These are phyloP conservation scores for Sebastes paucispinis DNA, from an alignment of 2,797 vertebrate species.

Conservation along the genomic window DNA sequence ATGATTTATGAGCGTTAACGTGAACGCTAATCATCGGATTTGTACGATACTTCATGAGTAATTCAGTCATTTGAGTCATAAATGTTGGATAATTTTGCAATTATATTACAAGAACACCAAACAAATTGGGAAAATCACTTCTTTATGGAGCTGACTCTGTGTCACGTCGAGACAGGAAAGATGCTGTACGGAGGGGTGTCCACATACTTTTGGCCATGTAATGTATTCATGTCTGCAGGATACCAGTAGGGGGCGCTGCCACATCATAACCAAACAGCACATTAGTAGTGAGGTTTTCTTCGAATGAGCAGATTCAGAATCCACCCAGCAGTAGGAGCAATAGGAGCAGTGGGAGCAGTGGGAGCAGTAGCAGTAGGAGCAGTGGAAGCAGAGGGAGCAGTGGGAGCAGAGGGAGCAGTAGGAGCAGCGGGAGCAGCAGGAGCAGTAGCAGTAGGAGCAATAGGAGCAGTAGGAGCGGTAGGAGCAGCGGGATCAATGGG, in stretches of 20 bases:
- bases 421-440: fast-evolving
- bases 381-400: fast-evolving
- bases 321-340: too few relatives aligned
- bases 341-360: fast-evolving
- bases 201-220: background rate
- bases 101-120: background rate
- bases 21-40: too few relatives aligned
- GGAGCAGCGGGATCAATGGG: fast-evolving
- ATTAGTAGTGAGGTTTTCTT: background rate
- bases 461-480: fast-evolving
- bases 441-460: fast-evolving
- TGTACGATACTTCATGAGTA: too few relatives aligned
- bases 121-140: background rate
- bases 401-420: fast-evolving
- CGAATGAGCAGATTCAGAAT: background rate
- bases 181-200: background rate
- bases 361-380: fast-evolving
- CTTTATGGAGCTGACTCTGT: background rate
- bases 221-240: background rate
- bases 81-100: too few relatives aligned
- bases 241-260: constrained; percentile 27
- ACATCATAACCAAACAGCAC: constrained; percentile 17
- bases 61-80: too few relatives aligned
- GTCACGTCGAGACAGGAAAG: background rate
- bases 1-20: too few relatives aligned